Conservation (phyloP, 2,888 invertebrate species). For the Hirtodrosophila trivittata region DNA sequence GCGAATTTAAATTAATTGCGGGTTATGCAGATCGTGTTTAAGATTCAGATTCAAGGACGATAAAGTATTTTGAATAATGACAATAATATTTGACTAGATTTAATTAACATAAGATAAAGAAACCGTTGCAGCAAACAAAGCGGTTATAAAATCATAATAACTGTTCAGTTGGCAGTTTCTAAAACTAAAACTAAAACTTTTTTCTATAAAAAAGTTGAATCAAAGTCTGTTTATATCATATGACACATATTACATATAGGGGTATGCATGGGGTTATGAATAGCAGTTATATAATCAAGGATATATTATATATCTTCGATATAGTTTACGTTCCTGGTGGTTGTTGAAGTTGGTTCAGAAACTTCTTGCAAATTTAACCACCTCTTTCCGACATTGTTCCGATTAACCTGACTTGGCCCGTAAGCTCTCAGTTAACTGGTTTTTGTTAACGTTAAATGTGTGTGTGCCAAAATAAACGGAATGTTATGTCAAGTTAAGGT, state of each 20-base stretch:
- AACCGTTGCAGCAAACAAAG: background rate
- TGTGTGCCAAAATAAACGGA: background rate
- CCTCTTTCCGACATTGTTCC: slow-evolving; percentile 8
- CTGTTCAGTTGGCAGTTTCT: too few species aligned
- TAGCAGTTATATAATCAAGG: too few species aligned
- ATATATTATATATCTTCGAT: background rate
- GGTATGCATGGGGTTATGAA: too few species aligned
- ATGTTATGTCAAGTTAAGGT: slow-evolving; percentile 7
- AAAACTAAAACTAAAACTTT: too few species aligned
- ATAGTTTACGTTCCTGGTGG: too few species aligned
- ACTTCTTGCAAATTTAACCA: background rate
- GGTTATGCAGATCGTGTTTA: slow-evolving; percentile 27
- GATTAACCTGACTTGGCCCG: background rate
- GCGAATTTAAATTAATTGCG: slow-evolving; percentile 40
- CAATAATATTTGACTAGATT: slow-evolving; percentile 23
- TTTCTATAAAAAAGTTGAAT: too few species aligned
- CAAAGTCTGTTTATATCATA: too few species aligned
- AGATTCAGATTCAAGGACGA: slow-evolving; percentile 49
- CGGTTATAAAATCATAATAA: too few species aligned
- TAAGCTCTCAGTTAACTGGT: background rate
- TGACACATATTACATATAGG: too few species aligned
- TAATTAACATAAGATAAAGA: slow-evolving; percentile 22
- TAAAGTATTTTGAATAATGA: slow-evolving; percentile 24
- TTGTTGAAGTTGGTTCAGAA: too few species aligned
- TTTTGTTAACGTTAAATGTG: too few species aligned